These are phyloP conservation scores for Strix aluco DNA, from an alignment of 2,113 vertebrate genomes.

Conservation along the genomic window DNA sequence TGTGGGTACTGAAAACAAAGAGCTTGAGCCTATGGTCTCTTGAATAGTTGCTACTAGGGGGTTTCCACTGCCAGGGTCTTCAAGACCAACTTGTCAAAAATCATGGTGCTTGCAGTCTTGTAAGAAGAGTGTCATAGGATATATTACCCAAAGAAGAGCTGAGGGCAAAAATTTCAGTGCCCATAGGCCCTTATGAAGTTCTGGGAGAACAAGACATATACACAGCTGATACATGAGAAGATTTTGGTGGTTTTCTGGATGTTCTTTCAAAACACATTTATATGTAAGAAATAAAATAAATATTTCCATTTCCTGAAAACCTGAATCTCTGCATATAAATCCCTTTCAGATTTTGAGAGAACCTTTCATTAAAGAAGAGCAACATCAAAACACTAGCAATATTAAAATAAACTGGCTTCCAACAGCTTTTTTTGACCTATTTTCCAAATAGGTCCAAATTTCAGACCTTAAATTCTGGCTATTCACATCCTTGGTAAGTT, in stretches of 20 bases:
- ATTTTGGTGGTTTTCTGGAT: not conserved
- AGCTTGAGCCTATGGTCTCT: not conserved
- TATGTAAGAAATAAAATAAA: not conserved
- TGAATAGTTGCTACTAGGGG: not conserved
- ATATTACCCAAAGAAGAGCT: not conserved
- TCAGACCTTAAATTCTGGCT: not conserved
- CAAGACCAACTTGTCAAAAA: not conserved
- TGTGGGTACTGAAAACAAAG: not conserved
- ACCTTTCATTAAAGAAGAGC: not conserved
- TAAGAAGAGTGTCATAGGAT: not conserved
- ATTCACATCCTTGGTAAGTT: not conserved
- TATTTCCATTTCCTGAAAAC: not conserved
- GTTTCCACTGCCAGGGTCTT: not conserved
- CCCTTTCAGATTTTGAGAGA: not conserved
- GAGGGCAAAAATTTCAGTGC: not conserved
- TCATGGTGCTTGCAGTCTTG: not conserved
- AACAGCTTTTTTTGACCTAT: fast-evolving
- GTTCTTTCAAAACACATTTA: not conserved
- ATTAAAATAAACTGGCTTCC: not conserved
- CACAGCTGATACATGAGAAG: not conserved
- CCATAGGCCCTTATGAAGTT: not conserved
- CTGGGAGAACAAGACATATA: not conserved
- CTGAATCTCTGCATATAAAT: not conserved
- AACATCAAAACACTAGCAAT: not conserved
- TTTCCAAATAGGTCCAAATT: not conserved